Evolutionary conservation across 2,113 vertebrate species (phyloP).

Genomic region (Chamaea fasciata): DNA sequence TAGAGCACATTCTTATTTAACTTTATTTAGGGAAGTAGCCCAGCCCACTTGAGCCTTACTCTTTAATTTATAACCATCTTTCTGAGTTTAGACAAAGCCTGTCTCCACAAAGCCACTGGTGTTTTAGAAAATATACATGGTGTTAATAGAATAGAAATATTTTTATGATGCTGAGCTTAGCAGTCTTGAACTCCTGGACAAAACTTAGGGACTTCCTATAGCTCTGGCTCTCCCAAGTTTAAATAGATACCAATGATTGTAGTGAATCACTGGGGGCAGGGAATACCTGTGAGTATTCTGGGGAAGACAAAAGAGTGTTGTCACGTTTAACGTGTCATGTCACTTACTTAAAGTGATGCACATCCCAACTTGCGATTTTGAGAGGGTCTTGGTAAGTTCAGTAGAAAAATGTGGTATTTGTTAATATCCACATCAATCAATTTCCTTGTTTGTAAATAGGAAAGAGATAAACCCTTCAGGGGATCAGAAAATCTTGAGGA

Average conservation of each 20-base stretch:
- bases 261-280: constrained; percentile 17
- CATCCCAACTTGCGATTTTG: constrained; percentile 1
- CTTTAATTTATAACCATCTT: background rate
- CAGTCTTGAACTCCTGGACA: background rate
- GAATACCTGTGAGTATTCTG: constrained; percentile 39
- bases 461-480: background rate
- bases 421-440: background rate
- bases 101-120: background rate
- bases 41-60: background rate
- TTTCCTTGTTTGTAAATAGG: background rate
- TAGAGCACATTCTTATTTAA: background rate
- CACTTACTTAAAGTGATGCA: background rate
- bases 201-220: background rate
- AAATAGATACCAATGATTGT: rapidly evolving
- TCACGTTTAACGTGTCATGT: constrained; percentile 41
- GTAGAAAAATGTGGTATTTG: background rate
- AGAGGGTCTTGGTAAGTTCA: background rate
- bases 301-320: background rate
- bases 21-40: background rate
- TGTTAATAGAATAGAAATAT: background rate
- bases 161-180: background rate
- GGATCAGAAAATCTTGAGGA: background rate
- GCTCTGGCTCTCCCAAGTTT: background rate
- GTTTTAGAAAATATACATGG: background rate
- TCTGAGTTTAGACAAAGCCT: background rate